These are phyloP conservation scores for Orthosia gothica DNA, from an alignment of 2,888 invertebrate genomes.

Conservation along the genomic window DNA sequence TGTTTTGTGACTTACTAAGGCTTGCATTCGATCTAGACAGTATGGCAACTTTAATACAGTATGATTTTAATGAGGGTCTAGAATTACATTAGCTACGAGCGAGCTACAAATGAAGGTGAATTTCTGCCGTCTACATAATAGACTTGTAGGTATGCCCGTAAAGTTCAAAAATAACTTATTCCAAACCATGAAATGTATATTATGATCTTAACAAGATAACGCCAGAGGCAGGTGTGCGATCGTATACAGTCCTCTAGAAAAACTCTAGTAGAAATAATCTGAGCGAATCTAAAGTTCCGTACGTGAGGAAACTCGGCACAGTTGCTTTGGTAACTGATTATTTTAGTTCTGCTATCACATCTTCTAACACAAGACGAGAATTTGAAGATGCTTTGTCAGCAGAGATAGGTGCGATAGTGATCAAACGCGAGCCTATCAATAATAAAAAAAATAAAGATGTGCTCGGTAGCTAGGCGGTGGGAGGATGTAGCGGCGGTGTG, in stretches of 20 bases:
- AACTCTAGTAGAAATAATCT: slow-evolving; percentile 46
- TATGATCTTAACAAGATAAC: slow-evolving; percentile 40
- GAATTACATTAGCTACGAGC: neutral
- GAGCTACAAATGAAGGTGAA: neutral
- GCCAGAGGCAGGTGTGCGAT: slow-evolving; percentile 19
- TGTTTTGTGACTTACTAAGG: too few species aligned
- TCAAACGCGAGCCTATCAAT: too few species aligned
- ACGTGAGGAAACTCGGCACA: slow-evolving; percentile 36
- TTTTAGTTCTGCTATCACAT: slow-evolving; percentile 18
- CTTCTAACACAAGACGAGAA: slow-evolving; percentile 1
- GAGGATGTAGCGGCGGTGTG: neutral
- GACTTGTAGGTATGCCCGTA: neutral
- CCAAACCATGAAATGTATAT: slow-evolving; percentile 36
- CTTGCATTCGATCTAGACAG: too few species aligned
- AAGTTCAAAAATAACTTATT: slow-evolving; percentile 26
- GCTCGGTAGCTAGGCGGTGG: neutral
- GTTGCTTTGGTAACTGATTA: slow-evolving; percentile 39
- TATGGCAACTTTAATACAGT: neutral
- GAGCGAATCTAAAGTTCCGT: slow-evolving; percentile 42
- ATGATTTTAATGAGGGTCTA: neutral
- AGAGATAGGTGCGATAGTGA: too few species aligned
- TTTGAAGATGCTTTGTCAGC: neutral
- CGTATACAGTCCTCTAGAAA: slow-evolving; percentile 23
- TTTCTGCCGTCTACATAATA: neutral
- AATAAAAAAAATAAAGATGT: neutral